Base-by-base conservation (phyloP, 2,888 invertebrate species). In the Apotomis turbidana region DNA sequence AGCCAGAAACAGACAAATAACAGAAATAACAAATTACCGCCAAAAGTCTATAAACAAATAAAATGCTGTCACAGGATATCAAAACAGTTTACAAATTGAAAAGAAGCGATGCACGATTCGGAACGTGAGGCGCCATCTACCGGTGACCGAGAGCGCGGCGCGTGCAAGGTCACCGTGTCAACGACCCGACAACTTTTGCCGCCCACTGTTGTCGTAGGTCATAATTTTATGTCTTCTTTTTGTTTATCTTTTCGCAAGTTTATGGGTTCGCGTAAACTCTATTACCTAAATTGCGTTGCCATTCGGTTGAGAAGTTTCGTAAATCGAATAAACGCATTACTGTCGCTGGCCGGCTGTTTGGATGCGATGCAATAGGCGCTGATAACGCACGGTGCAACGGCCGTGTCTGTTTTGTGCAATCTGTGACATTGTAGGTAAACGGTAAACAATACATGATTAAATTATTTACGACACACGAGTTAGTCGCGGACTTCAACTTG, bases 191-290 rank as follows among this genome's bases (percentile, higher is more conserved):
- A 92, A 93, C 93, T 93, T 93, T 93, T 91, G 91, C 93, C 91
- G 91, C 90, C 89, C 90, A 89, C 89, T 90, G 93, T 93, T 93
- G 93, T 90, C 92, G 93, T 93, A 93, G 93, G 93, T 93, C 93
- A 93, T 93, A 91, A 93, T 93, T 93, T 93, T 92, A 93, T 93
- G 91, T 90, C 90, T 92, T 91, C 93, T 92, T 93, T 93, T 92
- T 92, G 93, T 93, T 93, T 93, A 93, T 93, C 91, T 92, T 93
- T 93, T 91, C 91, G 90, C 84, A 90, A 92, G 88, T 91, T 92
- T 91, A 91, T 90, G 85, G 88, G 87, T 86, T 85, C 86, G 90
- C 86, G 87, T 86, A 87, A 90, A 89, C 83, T 83, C 79, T 84
- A 86, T 85, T 83, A 82, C 84, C 84, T 81, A 81, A 78, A 74